phyloP scores from a whole-genome alignment of 23 tunicate species.

The Halocynthia aurantium region DNA sequence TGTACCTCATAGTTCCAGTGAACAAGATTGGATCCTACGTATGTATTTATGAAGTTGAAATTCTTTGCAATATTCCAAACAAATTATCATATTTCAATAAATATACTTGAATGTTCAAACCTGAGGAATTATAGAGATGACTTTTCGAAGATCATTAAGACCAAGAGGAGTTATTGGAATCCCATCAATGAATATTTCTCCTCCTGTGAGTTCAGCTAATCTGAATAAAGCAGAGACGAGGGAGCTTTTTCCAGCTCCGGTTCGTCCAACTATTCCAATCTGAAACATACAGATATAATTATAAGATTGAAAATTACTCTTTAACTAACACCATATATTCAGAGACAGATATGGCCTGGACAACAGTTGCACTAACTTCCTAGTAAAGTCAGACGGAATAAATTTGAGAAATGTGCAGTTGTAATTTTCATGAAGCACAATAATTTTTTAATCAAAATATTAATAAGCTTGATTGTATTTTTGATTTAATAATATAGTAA shows the following conservation, averaged over 20 bases:
- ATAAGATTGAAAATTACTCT: neutral
- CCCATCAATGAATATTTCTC: conserved; percentile 44
- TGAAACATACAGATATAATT: neutral
- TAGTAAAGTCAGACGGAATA: no score
- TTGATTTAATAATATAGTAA: no score
- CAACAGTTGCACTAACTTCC: no score
- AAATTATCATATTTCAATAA: no score
- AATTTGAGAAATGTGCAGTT: no score
- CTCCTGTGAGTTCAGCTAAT: conserved; percentile 26
- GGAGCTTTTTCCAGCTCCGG: conserved; percentile 69
- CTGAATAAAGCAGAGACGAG: conserved; percentile 42
- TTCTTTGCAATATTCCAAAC: no score
- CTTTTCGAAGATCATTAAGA: conserved; percentile 34
- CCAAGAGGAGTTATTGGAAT: conserved; percentile 28
- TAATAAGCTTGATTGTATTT: no score
- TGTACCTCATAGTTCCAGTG: conserved; percentile 61
- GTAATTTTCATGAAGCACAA: no score
- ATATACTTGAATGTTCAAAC: no score
- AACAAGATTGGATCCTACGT: conserved; percentile 73
- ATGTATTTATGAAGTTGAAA: neutral
- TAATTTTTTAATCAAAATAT: no score
- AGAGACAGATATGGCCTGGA: no score
- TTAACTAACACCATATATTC: no score
- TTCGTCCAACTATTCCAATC: conserved; percentile 58
- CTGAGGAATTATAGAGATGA: conserved; percentile 40